Evolutionary conservation across 2,797 vertebrate genomes (phyloP).

Genomic region (Anguilla anguilla): DNA sequence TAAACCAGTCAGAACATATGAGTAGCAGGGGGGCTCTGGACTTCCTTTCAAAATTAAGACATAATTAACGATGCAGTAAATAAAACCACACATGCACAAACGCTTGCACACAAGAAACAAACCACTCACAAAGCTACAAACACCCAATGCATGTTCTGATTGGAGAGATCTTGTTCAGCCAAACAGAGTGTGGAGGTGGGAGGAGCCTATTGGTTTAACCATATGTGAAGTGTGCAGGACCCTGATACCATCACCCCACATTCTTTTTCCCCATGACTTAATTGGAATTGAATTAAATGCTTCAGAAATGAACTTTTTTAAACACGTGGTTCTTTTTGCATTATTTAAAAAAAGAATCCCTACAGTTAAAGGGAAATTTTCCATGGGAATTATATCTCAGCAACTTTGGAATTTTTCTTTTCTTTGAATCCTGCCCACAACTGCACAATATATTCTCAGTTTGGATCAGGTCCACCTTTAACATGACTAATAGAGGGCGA

Average conservation of each 20-base stretch:
- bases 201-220: neutral
- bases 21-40: neutral
- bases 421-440: neutral
- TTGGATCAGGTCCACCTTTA: neutral
- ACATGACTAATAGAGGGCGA: neutral
- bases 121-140: neutral
- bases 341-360: neutral
- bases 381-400: neutral
- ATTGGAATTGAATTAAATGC: neutral
- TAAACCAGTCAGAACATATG: neutral
- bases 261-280: neutral
- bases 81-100: neutral
- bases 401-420: neutral
- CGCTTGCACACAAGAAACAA: neutral
- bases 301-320: neutral
- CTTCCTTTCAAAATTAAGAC: neutral
- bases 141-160: neutral
- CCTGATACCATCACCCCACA: neutral
- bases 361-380: neutral
- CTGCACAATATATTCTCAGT: neutral
- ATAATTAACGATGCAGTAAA: neutral
- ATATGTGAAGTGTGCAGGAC: neutral
- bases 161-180: neutral
- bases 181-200: neutral
- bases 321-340: neutral